Percentiles rank a stretch among this genome's conserved stretches.
Evolutionary conservation across 2,113 vertebrate genomes (phyloP).

Genomic region (Phodopus roborovskii): DNA sequence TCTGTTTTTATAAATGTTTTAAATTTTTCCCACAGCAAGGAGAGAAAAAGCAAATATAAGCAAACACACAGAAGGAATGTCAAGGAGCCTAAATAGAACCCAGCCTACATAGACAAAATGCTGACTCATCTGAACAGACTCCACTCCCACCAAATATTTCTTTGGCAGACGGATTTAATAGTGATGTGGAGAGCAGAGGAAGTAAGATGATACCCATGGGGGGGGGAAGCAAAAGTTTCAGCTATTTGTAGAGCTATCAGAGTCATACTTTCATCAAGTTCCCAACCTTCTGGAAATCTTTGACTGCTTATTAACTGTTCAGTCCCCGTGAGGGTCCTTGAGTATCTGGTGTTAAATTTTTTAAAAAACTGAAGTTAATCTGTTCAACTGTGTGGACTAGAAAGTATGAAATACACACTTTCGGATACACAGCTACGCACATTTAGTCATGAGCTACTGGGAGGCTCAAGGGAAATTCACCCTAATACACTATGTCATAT

Average conservation of each 20-base stretch:
- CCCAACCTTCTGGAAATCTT: neutral
- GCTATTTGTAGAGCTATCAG: neutral
- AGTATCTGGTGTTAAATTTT: neutral
- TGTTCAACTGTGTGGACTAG: neutral
- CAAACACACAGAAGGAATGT: neutral
- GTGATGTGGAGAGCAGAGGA: neutral
- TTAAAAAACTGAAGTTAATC: neutral
- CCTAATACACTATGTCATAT: neutral
- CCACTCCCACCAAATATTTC: neutral
- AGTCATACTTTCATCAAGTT: neutral
- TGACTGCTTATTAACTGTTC: conserved; percentile 15
- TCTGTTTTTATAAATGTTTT: conserved; percentile 5
- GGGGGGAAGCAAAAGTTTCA: neutral
- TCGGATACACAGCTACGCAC: neutral
- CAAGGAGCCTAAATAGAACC: neutral
- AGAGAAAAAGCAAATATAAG: neutral
- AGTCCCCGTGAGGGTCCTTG: neutral
- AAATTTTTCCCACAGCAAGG: neutral
- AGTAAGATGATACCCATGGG: neutral
- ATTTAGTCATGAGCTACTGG: neutral
- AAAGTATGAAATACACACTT: neutral
- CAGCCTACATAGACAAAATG: neutral
- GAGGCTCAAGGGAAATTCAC: neutral
- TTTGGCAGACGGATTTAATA: neutral
- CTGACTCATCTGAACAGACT: neutral